Base-by-base conservation (phyloP, 1,140 invertebrate genomes). In the Drosophila cardini region DNA sequence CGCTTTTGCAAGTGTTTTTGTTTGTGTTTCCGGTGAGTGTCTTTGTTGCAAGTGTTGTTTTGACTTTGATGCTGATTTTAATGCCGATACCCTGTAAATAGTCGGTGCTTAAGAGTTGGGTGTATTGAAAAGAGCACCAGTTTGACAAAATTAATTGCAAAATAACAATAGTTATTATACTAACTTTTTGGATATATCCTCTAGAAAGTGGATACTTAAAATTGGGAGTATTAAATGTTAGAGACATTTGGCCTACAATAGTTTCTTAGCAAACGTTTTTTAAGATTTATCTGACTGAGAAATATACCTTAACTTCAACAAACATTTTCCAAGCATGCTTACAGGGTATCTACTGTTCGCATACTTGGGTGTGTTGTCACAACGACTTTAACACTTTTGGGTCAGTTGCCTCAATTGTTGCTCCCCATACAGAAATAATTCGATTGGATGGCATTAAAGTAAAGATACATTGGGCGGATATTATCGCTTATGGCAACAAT, bases 391-490 rank as follows among this genome's bases (percentile, higher is more conserved):
- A 53, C 32, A 55, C 61, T 45, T 65, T 56, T 34, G 62, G 30
- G 56, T 40, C 58, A 50, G 32, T 40, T 48, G 7, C 10, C 10
- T n/a, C 60, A 62, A 50, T 62, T 50, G 60, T 62, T 62, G 60
- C 60, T 50, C 60, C 60, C 60, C 46, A 40, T 15, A 26, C 45
- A 16, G 34, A 34, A 13, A 58, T 50, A 48, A 50, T 60, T 68
- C 13, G 36, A 60, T 60, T 61, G 32, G 34, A 26, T 50, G 34
- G 16, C 60, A 43, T 69, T 69, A 26, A 52, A 52, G 16, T 43
- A 40, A 60, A 42, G 65, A 21, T 21, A 34, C 46, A 50, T 34
- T 52, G 57, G 26, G 42, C 52, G 63, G 63, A 65, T 26, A 46
- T 56, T 50, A 38, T 53, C 38, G 58, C 57, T 38, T 32, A 61